Base-by-base conservation (phyloP, 2,888 invertebrate species). In the Osmoderma eremita region DNA sequence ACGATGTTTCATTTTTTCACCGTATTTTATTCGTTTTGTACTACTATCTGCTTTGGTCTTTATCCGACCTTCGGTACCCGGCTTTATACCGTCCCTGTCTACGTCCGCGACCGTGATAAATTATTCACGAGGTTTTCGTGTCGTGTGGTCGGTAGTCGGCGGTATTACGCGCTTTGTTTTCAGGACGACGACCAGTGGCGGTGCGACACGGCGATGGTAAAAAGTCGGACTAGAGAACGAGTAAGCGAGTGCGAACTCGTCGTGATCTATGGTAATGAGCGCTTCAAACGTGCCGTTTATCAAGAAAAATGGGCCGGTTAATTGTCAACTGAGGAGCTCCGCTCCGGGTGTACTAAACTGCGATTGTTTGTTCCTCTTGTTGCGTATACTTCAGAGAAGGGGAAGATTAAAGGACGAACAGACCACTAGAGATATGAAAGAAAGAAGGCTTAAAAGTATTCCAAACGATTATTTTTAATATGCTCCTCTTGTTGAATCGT, bases 111-210 rank as follows among this genome's bases (percentile, higher is more conserved):
- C 48, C 48, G 45, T 61, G 58, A 61, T 61, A 45, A 61, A 61
- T 61, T 61, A 61, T 61, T 61, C 58, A 61, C 58, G 58, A 61
- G 58, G 45, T 61, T 61, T 61, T 61, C 58, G 58, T 61, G 58
- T 61, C 58, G 58, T 61, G 58, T 45, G 45, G 58, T 61, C 45
- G 42, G 58, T 61, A 61, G 58, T 61, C 24, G 30, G 30, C 30
- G 10, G 30, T 30, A n/a, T n/a, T n/a, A 30, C 30, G 58, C 45
- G 58, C 58, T 48, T 61, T 61, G 58, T 61, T 61, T 61, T 45
- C 45, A 61, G 58, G 30, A 30, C 8, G 30, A 8, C n/a, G n/a
- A n/a, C n/a, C n/a, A n/a, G 42, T 45, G 30, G 58, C 42, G 42
- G 30, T 42, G 58, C 2, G n/a, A n/a, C n/a, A n/a, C 42, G 56